Evolutionary conservation across 2,797 vertebrate species (phyloP), one percentile per base, ranked within the genome.

Genomic region (Chelon labrosus): DNA sequence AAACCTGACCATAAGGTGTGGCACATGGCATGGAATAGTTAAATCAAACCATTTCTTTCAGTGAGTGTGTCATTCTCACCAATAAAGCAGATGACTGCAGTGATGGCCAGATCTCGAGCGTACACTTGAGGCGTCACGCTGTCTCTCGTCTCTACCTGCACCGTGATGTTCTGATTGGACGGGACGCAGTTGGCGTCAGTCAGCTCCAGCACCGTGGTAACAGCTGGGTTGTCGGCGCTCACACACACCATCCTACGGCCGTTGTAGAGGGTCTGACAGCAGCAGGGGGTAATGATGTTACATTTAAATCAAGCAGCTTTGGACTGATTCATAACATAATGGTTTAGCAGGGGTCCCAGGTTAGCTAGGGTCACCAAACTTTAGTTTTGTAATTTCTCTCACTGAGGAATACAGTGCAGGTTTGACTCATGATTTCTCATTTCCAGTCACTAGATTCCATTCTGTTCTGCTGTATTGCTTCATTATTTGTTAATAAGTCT

Each of bases 81-180:
- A 72, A 91, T 79, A 71, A 96, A 95, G 85, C 94, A 96, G 73
- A 96, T 71, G 10, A 93, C 76, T 1, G 93, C 93, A 50, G 96
- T 82, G 73, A 97, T 80, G 65, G 91, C 88, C 84, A 95, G 74
- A 58, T 97, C 94, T 70, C 87, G 92, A 31, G 88, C 83, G 0
- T 95, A 95, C n/a, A 79, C 71, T 1, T 82, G 89, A 59, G 91
- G 73, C 1, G 79, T 84, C 63, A 92, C 84, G 2, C 79, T 74
- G 59, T 50, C 73, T 71, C 76, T 85, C 5, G 85, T 80, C 75
- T 88, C 88, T 10, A 91, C 49, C 71, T 80, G 73, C 54, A 93
- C 79, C 0, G 93, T 94, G 70, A 93, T 85, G 76, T 94, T 95
- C 79, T 91, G 84, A 81, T 93, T 89, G 82, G 92, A 84, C 2